Conservation (phyloP, 2,113 vertebrate species). For the Tragelaphus scriptus region DNA sequence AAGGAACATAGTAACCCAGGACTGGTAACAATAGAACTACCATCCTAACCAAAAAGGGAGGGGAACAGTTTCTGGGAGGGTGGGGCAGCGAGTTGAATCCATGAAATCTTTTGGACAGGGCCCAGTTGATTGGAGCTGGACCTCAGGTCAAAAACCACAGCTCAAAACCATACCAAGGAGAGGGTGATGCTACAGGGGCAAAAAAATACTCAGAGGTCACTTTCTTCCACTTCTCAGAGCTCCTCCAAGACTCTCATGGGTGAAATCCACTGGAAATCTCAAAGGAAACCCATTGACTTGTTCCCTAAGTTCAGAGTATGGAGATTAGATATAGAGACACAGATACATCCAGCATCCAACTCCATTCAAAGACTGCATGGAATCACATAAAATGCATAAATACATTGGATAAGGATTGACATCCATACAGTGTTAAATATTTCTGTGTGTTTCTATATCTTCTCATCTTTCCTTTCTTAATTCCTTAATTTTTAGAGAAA, state of each 20-base stretch:
- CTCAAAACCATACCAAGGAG: not conserved
- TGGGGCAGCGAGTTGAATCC: accelerated
- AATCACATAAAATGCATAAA: not conserved
- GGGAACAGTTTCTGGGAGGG: not conserved
- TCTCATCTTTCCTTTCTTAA: not conserved
- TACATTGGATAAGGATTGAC: not conserved
- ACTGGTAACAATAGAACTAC: not conserved
- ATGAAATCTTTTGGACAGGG: not conserved
- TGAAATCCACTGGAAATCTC: not conserved
- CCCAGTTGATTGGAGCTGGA: not conserved
- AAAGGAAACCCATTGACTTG: not conserved
- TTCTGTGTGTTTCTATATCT: not conserved
- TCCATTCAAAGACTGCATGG: not conserved
- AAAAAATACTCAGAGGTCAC: not conserved
- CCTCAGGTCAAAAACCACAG: not conserved
- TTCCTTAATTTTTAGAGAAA: not conserved
- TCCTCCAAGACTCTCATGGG: not conserved
- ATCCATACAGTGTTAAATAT: not conserved
- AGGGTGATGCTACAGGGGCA: no score
- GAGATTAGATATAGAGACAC: not conserved
- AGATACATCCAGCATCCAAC: not conserved
- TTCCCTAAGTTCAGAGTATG: not conserved
- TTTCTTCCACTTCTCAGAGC: not conserved
- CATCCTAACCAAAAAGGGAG: not conserved
- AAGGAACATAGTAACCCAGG: not conserved